Percentiles rank a stretch among this genome's conserved stretches.
Conservation (phyloP, 2,888 invertebrate species). For the Luperina testacea region DNA sequence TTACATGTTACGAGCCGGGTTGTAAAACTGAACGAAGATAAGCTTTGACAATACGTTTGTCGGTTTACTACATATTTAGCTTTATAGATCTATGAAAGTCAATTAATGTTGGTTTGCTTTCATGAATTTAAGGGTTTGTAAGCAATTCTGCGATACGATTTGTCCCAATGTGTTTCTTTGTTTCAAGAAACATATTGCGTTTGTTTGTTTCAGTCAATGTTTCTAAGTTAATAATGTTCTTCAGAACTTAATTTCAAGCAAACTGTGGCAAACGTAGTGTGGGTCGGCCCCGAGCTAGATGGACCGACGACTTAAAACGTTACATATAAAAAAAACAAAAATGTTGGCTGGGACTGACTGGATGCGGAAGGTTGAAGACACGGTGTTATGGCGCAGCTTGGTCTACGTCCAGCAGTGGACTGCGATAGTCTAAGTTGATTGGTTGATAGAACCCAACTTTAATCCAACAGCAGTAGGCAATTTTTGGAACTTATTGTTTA, state of each 20-base stretch:
- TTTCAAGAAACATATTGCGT: too few relatives aligned
- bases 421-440: not conserved
- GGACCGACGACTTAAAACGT: not conserved
- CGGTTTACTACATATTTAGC: not conserved
- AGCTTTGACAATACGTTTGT: constrained; percentile 2
- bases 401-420: not conserved
- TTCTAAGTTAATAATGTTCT: not conserved
- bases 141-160: not conserved
- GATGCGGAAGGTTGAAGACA: not conserved
- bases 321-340: too few relatives aligned
- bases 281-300: not conserved
- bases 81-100: not conserved
- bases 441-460: not conserved
- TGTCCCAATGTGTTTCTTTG: not conserved
- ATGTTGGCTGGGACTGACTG: not conserved
- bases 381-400: not conserved
- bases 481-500: not conserved
- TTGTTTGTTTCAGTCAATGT: too few relatives aligned
- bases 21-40: constrained; percentile 20
- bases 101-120: not conserved
- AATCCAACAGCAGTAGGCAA: not conserved
- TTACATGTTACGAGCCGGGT: constrained; percentile 14
- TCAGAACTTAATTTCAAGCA: not conserved
- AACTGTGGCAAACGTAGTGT: not conserved
- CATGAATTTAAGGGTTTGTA: not conserved